These are phyloP conservation scores for Taurulus bubalis DNA, from an alignment of 2,113 vertebrate species.

Conservation along the genomic window DNA sequence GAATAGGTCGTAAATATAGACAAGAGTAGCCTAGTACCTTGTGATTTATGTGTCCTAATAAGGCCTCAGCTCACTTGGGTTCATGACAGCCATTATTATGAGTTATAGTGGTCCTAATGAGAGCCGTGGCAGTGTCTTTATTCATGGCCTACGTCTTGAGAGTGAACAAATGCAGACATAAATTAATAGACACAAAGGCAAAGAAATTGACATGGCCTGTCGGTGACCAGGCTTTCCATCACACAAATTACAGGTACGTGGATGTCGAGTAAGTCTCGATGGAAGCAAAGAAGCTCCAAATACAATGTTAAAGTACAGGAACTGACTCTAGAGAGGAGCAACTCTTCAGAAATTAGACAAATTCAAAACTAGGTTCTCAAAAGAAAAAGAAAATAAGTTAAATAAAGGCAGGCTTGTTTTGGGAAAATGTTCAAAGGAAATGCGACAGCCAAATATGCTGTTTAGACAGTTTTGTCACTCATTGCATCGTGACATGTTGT, in stretches of 20 bases:
- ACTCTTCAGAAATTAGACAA: not conserved
- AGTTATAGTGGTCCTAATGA: constrained; percentile 55
- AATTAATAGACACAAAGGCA: not conserved
- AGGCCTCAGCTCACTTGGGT: constrained; percentile 40
- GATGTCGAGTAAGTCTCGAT: not conserved
- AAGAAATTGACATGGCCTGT: not conserved
- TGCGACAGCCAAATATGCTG: not conserved
- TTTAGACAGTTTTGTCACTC: not conserved
- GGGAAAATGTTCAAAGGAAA: not conserved
- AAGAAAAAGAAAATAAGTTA: not conserved
- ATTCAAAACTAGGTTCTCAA: not conserved
- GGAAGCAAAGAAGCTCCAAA: not conserved
- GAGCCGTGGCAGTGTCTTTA: constrained; percentile 33
- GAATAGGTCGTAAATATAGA: constrained; percentile 28
- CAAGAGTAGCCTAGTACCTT: constrained; percentile 8
- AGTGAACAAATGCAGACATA: constrained; percentile 20
- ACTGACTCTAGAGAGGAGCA: not conserved
- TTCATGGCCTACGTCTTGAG: not conserved
- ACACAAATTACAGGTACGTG: constrained; percentile 25
- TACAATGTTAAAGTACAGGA: not conserved
- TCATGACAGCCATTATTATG: constrained; percentile 55
- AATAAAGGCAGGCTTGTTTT: not conserved
- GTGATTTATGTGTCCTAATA: constrained; percentile 55
- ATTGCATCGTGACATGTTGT: not conserved
- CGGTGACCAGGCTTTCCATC: not conserved